Evolutionary conservation across 2,113 vertebrate species (phyloP).

Genomic region (Oncorhynchus gorbuscha): DNA sequence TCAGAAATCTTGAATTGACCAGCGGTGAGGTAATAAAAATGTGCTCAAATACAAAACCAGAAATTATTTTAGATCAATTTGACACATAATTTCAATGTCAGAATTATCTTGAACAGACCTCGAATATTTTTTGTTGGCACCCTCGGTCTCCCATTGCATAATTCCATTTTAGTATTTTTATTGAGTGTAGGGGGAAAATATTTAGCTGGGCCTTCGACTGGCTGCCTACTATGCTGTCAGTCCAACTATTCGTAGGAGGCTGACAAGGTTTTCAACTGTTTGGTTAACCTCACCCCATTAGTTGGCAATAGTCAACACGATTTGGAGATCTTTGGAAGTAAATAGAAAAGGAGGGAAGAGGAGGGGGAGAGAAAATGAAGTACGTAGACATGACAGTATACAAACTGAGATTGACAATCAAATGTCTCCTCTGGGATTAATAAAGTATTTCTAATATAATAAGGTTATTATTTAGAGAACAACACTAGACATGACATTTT

Average conservation of each 20-base stretch:
- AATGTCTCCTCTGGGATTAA: too few relatives aligned
- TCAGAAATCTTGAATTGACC: constrained; percentile 21
- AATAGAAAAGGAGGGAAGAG: constrained; percentile 7
- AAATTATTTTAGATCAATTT: constrained; percentile 22
- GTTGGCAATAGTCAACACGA: constrained; percentile 32
- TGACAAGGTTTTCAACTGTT: constrained; percentile 36
- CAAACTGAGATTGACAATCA: too few relatives aligned
- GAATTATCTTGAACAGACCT: constrained; percentile 14
- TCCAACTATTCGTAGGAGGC: constrained; percentile 20
- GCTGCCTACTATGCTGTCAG: constrained; percentile 31
- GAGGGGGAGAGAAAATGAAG: not conserved
- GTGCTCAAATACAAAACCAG: constrained; percentile 8
- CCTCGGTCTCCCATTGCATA: constrained; percentile 18
- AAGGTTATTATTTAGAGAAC: too few relatives aligned
- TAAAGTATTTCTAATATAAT: too few relatives aligned
- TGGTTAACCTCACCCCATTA: constrained; percentile 43
- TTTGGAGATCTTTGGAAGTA: constrained; percentile 16
- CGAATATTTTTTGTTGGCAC: constrained; percentile 32
- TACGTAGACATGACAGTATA: too few relatives aligned
- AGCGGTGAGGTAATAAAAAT: constrained; percentile 36
- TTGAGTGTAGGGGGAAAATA: constrained; percentile 24
- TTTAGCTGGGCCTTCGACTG: constrained; percentile 29
- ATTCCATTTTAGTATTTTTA: constrained; percentile 45
- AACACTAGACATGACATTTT: too few relatives aligned
- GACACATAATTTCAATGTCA: constrained; percentile 37